A percentile compares a stretch with the other conserved stretches of the same genome.
Evolutionary conservation across 2,888 invertebrate genomes (phyloP).

Genomic region (Lymantria dispar): DNA sequence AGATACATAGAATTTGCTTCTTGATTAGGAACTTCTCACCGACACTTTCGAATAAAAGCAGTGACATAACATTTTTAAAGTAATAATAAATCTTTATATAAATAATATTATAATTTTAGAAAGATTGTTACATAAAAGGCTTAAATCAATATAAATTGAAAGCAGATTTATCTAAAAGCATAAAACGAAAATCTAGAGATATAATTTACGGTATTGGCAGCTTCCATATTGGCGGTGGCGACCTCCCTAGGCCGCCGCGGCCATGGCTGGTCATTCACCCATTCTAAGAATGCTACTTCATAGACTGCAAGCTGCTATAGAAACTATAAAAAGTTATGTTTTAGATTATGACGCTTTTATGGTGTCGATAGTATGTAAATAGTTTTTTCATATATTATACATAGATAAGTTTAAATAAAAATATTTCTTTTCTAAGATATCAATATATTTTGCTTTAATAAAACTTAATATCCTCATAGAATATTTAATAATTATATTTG

Average conservation of each 20-base stretch:
- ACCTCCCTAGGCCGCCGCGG: conserved; percentile 56
- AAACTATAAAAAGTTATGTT: conserved; percentile 17
- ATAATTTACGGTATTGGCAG: conserved; percentile 30
- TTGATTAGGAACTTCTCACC: not conserved
- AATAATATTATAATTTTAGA: not conserved
- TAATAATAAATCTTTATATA: not conserved
- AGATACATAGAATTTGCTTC: not conserved
- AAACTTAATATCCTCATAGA: too few species aligned
- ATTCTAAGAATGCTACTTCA: conserved; percentile 38
- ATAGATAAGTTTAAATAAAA: too few species aligned
- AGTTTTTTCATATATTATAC: not conserved
- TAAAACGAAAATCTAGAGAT: conserved; percentile 12
- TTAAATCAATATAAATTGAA: not conserved
- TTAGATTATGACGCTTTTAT: conserved; percentile 7
- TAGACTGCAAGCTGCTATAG: conserved; percentile 9
- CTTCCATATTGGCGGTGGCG: conserved; percentile 44
- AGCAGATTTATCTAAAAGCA: not conserved
- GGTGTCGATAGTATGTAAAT: not conserved
- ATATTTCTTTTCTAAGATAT: too few species aligned
- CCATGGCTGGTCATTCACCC: conserved; percentile 69
- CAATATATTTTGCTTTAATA: too few species aligned
- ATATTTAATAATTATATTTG: too few species aligned
- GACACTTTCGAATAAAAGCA: not conserved
- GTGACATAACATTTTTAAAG: not conserved
- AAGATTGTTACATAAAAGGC: not conserved